A percentile compares a stretch with the other conserved stretches of the same genome.
These are phyloP conservation scores for Thymallus thymallus DNA, from an alignment of 2,113 vertebrate species.

Conservation along the genomic window DNA sequence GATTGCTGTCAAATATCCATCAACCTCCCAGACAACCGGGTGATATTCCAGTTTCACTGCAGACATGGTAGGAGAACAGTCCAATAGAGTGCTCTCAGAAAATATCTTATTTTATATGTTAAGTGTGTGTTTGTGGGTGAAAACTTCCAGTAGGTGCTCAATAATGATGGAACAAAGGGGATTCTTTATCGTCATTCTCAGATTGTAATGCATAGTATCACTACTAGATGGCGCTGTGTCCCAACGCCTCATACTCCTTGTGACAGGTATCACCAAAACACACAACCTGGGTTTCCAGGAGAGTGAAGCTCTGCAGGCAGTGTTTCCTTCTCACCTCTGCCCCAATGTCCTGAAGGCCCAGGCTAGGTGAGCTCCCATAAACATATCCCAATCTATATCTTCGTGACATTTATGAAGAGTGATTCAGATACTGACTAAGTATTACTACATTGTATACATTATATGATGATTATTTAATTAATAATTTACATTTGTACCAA, in stretches of 20 bases:
- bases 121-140: background rate
- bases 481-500: background rate
- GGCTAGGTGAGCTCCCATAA: slow-evolving; percentile 77
- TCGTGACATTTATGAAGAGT: background rate
- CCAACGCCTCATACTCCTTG: slow-evolving; percentile 26
- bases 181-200: background rate
- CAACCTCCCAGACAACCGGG: too few relatives aligned
- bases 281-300: slow-evolving; percentile 86
- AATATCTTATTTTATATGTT: too few relatives aligned
- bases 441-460: background rate
- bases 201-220: slow-evolving; percentile 20
- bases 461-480: background rate
- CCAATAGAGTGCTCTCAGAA: too few relatives aligned
- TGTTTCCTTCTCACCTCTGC: slow-evolving; percentile 83
- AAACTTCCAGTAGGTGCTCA: background rate
- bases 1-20: slow-evolving; percentile 23
- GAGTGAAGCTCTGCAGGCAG: slow-evolving; percentile 83
- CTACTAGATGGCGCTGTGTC: slow-evolving; percentile 56
- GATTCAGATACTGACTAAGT: background rate
- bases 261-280: slow-evolving; percentile 87
- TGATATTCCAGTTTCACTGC: too few relatives aligned
- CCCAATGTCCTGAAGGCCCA: slow-evolving; percentile 84
- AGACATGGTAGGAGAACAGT: too few relatives aligned
- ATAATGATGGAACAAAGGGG: background rate
- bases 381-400: background rate